phyloP scores from a whole-genome alignment of 2,113 vertebrate genomes.

The Podiceps cristatus region DNA sequence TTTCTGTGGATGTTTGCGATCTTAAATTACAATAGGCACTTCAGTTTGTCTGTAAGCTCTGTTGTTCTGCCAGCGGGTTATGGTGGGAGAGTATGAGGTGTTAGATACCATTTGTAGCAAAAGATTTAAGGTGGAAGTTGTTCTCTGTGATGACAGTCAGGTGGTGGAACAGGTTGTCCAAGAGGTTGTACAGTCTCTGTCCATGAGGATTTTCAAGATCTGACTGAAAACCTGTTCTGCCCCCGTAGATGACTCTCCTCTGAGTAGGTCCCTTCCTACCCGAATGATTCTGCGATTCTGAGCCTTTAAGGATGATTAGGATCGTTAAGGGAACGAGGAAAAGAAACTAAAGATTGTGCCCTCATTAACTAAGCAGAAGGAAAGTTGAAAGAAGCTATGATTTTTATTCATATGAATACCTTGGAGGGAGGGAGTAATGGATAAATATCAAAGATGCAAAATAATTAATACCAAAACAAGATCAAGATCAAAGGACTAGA shows the following conservation, averaged over 20 bases:
- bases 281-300: background rate
- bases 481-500: constrained; percentile 31
- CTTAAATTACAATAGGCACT: background rate
- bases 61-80: rapidly evolving
- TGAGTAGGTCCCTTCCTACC: background rate
- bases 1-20: background rate
- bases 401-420: background rate
- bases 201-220: background rate
- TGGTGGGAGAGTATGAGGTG: background rate
- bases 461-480: constrained; percentile 20
- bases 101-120: background rate
- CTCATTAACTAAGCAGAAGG: background rate
- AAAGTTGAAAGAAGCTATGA: background rate
- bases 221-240: background rate
- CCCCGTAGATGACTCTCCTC: background rate
- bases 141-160: rapidly evolving
- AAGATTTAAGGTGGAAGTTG: background rate
- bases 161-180: background rate
- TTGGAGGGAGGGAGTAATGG: background rate
- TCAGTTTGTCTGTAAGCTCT: background rate
- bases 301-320: background rate
- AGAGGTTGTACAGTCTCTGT: background rate
- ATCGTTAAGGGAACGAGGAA: background rate
- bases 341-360: background rate
- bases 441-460: constrained; percentile 31